These are phyloP conservation scores for Taxidea taxus DNA, from an alignment of 2,113 vertebrate genomes.

Conservation along the genomic window DNA sequence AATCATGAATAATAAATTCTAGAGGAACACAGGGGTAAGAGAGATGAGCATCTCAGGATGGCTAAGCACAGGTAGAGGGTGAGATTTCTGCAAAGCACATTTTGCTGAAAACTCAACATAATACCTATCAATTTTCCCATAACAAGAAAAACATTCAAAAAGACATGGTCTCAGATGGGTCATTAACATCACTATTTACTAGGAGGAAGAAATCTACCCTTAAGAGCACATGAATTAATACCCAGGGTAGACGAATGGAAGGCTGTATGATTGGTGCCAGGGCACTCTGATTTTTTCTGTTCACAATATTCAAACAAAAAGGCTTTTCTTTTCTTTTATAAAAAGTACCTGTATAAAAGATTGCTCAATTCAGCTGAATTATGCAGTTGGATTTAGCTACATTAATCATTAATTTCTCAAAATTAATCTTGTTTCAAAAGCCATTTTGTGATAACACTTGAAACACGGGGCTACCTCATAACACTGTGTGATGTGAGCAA, in stretches of 20 bases:
- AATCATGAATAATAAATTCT: not conserved
- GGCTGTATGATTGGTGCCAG: not conserved
- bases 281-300: not conserved
- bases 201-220: not conserved
- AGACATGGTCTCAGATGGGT: not conserved
- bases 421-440: conserved; percentile 28
- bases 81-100: not conserved
- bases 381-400: not conserved
- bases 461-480: not conserved
- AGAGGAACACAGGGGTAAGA: not conserved
- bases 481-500: not conserved
- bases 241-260: not conserved
- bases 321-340: not conserved
- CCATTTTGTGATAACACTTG: not conserved
- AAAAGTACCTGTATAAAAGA: not conserved
- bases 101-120: not conserved
- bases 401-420: conserved; percentile 4
- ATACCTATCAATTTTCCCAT: not conserved
- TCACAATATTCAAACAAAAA: not conserved
- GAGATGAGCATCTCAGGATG: not conserved
- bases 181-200: not conserved
- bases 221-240: not conserved
- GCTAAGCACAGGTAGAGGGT: not conserved
- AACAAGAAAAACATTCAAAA: conserved; percentile 37
- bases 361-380: not conserved